A percentile compares a stretch with the other conserved stretches of the same genome.
phyloP scores from a whole-genome alignment of 2,888 invertebrate genomes.

The Timandra comae region DNA sequence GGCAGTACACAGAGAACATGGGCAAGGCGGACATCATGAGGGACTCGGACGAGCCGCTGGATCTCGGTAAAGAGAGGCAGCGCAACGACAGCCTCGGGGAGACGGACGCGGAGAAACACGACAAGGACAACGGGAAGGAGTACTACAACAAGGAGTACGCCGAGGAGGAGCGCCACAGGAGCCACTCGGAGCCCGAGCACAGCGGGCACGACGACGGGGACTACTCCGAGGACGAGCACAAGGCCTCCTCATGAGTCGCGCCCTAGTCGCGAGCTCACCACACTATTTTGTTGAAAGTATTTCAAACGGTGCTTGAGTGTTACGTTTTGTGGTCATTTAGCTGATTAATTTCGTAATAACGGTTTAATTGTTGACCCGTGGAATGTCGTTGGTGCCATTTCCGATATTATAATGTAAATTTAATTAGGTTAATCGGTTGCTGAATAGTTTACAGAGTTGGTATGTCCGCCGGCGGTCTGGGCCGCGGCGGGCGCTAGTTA shows the following conservation, averaged over 20 bases:
- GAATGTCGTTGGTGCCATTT: slow-evolving; percentile 74
- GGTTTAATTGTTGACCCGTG: slow-evolving; percentile 73
- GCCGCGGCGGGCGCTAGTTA: background rate
- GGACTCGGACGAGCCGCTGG: slow-evolving; percentile 70
- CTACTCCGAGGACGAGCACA: slow-evolving; percentile 67
- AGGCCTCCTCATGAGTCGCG: slow-evolving; percentile 52
- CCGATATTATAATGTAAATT: slow-evolving; percentile 61
- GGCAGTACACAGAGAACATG: slow-evolving; percentile 75
- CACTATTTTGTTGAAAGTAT: slow-evolving; percentile 57
- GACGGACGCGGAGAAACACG: slow-evolving; percentile 65
- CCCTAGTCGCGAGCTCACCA: slow-evolving; percentile 14
- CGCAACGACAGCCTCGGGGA: slow-evolving; percentile 54
- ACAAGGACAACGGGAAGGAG: slow-evolving; percentile 66
- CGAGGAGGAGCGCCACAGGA: slow-evolving; percentile 46
- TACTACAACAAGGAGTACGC: slow-evolving; percentile 52
- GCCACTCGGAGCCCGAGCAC: slow-evolving; percentile 46
- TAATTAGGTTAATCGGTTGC: slow-evolving; percentile 44
- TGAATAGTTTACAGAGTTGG: slow-evolving; percentile 29
- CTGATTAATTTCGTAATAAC: slow-evolving; percentile 55
- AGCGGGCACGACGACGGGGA: slow-evolving; percentile 64
- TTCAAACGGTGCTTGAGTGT: slow-evolving; percentile 71
- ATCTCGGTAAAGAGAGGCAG: slow-evolving; percentile 73
- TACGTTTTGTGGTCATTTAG: slow-evolving; percentile 67
- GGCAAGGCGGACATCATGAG: slow-evolving; percentile 76
- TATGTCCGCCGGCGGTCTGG: too few species aligned